Evolutionary conservation across 2,797 vertebrate genomes (phyloP).

Genomic region (Pipistrellus nathusii): DNA sequence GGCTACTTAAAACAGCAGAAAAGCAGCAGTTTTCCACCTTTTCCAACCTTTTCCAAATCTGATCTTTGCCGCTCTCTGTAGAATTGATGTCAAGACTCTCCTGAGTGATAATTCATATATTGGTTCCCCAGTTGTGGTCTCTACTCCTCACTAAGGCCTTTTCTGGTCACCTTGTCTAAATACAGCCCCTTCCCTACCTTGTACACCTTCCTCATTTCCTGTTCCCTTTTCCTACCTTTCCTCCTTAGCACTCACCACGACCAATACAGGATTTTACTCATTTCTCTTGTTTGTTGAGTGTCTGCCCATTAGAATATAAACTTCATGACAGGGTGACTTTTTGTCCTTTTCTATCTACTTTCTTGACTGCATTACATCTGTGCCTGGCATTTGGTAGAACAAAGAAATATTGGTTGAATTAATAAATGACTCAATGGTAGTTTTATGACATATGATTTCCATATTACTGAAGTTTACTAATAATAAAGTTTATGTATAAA

Average conservation of each 20-base stretch:
- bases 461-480: not conserved
- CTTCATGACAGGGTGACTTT: not conserved
- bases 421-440: not conserved
- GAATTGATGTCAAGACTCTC: not conserved
- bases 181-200: not conserved
- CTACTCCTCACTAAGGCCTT: not conserved
- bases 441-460: slow-evolving; percentile 16
- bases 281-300: not conserved
- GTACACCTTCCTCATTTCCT: not conserved
- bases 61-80: not conserved
- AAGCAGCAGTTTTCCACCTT: not conserved
- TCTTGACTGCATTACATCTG: not conserved
- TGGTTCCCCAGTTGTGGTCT: not conserved
- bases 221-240: not conserved
- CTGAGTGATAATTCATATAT: not conserved
- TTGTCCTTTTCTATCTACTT: not conserved
- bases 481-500: not conserved
- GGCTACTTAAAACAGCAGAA: not conserved
- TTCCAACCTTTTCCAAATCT: not conserved
- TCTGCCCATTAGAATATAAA: not conserved
- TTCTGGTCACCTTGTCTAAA: not conserved
- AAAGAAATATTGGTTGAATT: not conserved
- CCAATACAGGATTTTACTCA: not conserved
- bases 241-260: not conserved
- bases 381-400: not conserved